Evolutionary conservation across 2,113 vertebrate species (phyloP).

Genomic region (Pithys albifrons): DNA sequence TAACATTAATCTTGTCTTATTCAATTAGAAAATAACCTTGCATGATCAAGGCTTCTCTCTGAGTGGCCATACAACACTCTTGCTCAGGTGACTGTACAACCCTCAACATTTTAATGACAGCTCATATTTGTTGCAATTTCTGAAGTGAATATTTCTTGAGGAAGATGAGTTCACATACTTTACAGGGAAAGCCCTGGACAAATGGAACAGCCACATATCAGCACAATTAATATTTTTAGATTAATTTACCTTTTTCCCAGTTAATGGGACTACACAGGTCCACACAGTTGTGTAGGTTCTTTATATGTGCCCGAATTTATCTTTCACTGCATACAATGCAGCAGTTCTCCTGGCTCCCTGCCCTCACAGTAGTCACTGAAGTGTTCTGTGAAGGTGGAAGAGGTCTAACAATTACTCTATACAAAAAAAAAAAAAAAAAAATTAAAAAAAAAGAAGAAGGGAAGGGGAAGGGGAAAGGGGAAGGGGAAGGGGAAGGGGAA

Average conservation of each 20-base stretch:
- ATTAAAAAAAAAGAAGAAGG: too few relatives aligned
- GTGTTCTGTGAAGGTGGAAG: neutral
- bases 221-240: neutral
- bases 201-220: neutral
- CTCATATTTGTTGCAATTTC: neutral
- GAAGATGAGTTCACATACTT: neutral
- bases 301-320: neutral
- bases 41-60: neutral
- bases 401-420: neutral
- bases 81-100: neutral
- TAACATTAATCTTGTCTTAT: neutral
- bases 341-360: neutral
- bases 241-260: neutral
- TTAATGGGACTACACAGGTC: neutral
- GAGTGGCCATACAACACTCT: neutral
- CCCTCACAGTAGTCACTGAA: neutral
- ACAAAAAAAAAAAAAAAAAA: neutral
- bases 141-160: neutral
- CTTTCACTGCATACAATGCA: neutral
- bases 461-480: too few relatives aligned
- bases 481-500: neutral
- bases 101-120: neutral
- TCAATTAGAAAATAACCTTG: neutral
- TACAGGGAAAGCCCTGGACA: neutral
- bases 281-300: neutral